A percentile compares a stretch with the other conserved stretches of the same genome.
Evolutionary conservation across 2,797 vertebrate genomes (phyloP).

Genomic region (Dendrocincla tyrannina): DNA sequence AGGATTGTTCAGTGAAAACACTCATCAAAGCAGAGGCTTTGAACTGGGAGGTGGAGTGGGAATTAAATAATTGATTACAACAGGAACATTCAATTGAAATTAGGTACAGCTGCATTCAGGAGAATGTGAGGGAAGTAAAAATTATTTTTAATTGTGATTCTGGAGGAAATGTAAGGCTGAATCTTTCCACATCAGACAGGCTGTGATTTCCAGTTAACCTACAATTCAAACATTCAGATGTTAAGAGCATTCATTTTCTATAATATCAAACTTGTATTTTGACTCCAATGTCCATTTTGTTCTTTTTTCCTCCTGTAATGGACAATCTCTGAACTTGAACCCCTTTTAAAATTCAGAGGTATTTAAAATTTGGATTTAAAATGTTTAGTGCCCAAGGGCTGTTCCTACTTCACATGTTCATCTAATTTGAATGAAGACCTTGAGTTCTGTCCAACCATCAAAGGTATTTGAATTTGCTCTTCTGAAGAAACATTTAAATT

Average conservation of each 20-base stretch:
- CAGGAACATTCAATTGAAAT: background rate
- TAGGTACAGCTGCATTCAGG: background rate
- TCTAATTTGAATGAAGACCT: slow-evolving; percentile 38
- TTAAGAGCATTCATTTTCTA: background rate
- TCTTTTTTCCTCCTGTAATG: background rate
- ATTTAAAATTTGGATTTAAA: slow-evolving; percentile 50
- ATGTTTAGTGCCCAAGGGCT: background rate
- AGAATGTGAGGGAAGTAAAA: background rate
- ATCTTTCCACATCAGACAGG: background rate
- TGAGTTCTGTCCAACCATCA: slow-evolving; percentile 15
- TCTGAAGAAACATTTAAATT: slow-evolving; percentile 19
- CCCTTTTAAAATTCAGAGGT: slow-evolving; percentile 8
- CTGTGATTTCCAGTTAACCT: background rate
- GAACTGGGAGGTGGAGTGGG: background rate
- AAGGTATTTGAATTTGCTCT: slow-evolving; percentile 33
- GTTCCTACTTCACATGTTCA: background rate
- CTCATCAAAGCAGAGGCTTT: background rate
- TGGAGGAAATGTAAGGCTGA: background rate
- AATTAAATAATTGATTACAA: background rate
- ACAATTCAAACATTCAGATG: background rate
- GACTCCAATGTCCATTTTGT: background rate
- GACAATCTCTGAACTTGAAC: background rate
- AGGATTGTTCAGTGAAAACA: background rate
- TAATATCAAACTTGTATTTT: background rate
- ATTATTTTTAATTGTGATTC: background rate